Evolutionary conservation across 2,797 vertebrate species (phyloP), one percentile per base, ranked within the genome.

Genomic region (Gobionotothen gibberifrons): DNA sequence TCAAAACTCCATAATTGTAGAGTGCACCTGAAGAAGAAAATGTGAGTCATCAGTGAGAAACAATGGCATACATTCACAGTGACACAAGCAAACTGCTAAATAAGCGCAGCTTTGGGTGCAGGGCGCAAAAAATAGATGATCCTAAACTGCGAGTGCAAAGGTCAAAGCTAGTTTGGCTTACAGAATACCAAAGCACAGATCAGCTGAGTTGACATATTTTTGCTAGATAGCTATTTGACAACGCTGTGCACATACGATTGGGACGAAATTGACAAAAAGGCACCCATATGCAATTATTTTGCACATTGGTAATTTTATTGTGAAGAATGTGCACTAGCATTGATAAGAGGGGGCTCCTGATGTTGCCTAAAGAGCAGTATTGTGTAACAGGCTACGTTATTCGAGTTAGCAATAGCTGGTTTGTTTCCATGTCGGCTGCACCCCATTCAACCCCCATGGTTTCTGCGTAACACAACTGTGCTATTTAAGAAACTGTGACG

Each of bases 1-100:
- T 96, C 89, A 99, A 89, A 96, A 94, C 96, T 95, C 98, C 98
- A 99, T 99, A 97, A 99, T 99, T 99, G 97, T 96, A 92, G 93
- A 78, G 85, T 90, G 92, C 75, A 92, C 96, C 98, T 99, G 81
- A 53, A 63, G 62, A 74, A 47, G 71, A 82, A 75, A 75, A 69
- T 1, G 3, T 2, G 3, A 40, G 13, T 22, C 3, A 56, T 16
- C 10, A 21, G 1, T 40, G n/a, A 44, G 17, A 71, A 7, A 21
- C 42, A 53, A 46, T 5, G 3, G 2, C 0, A 2, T 19, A 15
- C 21, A 49, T 3, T 58, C 9, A 52, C 36, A 39, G 2, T 19
- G 22, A 12, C 10, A 19, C 19, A 44, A 67, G 14, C 9, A 26
- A 29, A 19, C 1, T 1, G 5, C 3, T 5, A n/a, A 44, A 29